Percentiles rank a stretch among this genome's conserved stretches.
phyloP scores from a whole-genome alignment of 2,113 vertebrate genomes.

The Rostratula benghalensis region DNA sequence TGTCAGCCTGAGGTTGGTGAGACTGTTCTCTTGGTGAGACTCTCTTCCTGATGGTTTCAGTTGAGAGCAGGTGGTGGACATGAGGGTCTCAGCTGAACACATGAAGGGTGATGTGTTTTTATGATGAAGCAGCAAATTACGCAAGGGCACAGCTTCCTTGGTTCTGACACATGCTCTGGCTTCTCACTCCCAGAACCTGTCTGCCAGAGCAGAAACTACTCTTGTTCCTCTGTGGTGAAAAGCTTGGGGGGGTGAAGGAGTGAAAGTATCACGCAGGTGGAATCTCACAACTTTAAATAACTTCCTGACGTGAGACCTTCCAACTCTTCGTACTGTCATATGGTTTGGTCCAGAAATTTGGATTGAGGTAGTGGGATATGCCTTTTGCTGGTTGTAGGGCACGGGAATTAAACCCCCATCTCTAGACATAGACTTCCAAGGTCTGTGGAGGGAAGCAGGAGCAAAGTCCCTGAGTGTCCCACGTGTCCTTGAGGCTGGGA shows the following conservation, averaged over 20 bases:
- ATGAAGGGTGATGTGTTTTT: not conserved
- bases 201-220: not conserved
- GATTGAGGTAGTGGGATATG: not conserved
- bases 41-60: not conserved
- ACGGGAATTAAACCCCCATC: not conserved
- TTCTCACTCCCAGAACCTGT: not conserved
- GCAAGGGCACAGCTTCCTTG: not conserved
- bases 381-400: not conserved
- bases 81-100: not conserved
- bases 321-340: not conserved
- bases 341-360: not conserved
- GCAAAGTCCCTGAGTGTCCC: not conserved
- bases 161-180: not conserved
- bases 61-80: not conserved
- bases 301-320: not conserved
- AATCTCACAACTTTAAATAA: not conserved
- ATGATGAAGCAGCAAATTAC: not conserved
- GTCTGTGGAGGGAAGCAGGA: not conserved
- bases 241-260: not conserved
- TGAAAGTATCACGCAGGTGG: not conserved
- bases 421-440: not conserved
- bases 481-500: rapidly evolving
- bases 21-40: not conserved
- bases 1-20: not conserved
- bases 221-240: not conserved